A percentile compares a stretch with the other conserved stretches of the same genome.
Evolutionary conservation across 37 sponge, comb jelly and placozoan genomes (phyloP).

Genomic region (Tethya wilhelma): DNA sequence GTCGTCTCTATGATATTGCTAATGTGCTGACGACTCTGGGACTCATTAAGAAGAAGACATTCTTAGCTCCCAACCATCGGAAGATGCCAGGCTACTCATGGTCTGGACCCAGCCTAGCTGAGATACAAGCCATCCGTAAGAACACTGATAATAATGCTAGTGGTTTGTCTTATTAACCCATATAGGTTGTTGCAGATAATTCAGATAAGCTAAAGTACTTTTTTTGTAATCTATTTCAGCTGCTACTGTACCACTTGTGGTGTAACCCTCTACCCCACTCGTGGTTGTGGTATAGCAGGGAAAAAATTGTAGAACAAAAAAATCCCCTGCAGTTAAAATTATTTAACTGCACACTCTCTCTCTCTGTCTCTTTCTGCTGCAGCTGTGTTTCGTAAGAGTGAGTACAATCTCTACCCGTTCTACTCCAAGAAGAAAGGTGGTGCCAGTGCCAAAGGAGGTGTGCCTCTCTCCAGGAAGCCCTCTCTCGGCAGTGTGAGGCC

Average conservation of each 20-base stretch:
- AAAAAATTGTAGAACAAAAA: neutral
- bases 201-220: neutral
- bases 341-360: neutral
- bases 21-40: conserved; percentile 86
- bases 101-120: conserved; percentile 71
- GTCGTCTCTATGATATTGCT: conserved; percentile 94
- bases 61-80: conserved; percentile 67
- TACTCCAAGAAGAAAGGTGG: conserved; percentile 36
- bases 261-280: neutral
- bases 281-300: neutral
- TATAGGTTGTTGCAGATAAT: neutral
- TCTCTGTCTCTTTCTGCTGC: neutral
- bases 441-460: neutral
- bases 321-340: neutral
- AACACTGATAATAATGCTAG: too few species aligned
- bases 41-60: conserved; percentile 80
- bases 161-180: too few species aligned
- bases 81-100: conserved; percentile 87
- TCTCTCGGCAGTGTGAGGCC: conserved; percentile 42
- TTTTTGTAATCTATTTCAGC: neutral
- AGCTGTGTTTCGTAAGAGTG: conserved; percentile 68
- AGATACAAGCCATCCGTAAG: conserved; percentile 62
- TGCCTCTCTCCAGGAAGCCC: conserved; percentile 29
- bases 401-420: conserved; percentile 24
- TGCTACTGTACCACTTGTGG: neutral